Percentiles rank a stretch among this genome's conserved stretches.
Conservation (phyloP, 2,797 vertebrate species). For the Microcaecilia unicolor region DNA sequence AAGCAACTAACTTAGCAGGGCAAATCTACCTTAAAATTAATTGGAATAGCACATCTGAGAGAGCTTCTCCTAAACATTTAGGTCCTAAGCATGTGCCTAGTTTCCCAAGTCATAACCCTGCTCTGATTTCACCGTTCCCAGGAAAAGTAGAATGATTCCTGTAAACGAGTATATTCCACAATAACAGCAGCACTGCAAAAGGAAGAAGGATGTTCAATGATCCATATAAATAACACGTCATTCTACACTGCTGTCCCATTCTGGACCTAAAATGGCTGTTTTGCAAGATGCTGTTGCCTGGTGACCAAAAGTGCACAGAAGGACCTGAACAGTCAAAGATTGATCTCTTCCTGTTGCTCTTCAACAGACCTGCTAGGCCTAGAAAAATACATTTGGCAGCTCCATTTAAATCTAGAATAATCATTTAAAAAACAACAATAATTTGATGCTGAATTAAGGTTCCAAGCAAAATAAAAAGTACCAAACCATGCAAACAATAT, state of each 20-base stretch:
- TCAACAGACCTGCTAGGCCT: slow-evolving; percentile 17
- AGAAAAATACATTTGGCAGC: slow-evolving; percentile 22
- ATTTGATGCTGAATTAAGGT: too few relatives aligned
- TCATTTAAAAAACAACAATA: too few relatives aligned
- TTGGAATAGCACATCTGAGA: too few relatives aligned
- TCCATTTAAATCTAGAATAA: slow-evolving; percentile 17
- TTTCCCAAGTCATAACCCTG: too few relatives aligned
- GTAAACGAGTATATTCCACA: not conserved
- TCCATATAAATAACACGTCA: not conserved
- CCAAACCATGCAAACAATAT: slow-evolving; percentile 17
- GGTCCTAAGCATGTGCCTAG: too few relatives aligned
- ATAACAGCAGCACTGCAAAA: not conserved
- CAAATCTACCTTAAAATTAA: too few relatives aligned
- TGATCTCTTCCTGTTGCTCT: slow-evolving; percentile 33
- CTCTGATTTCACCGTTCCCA: slow-evolving; percentile 7
- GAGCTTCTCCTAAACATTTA: too few relatives aligned
- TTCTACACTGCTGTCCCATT: slow-evolving; percentile 14
- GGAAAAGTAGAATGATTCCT: slow-evolving; percentile 1
- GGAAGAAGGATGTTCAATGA: slow-evolving; percentile 1
- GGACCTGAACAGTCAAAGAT: slow-evolving; percentile 38
- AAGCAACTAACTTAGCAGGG: too few relatives aligned
- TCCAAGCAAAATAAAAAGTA: not conserved
- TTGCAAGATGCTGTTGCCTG: slow-evolving; percentile 50
- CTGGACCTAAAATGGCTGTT: slow-evolving; percentile 53
- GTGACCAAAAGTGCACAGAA: slow-evolving; percentile 50